Base-by-base conservation (phyloP, 2,113 vertebrate genomes). In the Onychostruthus taczanowskii region DNA sequence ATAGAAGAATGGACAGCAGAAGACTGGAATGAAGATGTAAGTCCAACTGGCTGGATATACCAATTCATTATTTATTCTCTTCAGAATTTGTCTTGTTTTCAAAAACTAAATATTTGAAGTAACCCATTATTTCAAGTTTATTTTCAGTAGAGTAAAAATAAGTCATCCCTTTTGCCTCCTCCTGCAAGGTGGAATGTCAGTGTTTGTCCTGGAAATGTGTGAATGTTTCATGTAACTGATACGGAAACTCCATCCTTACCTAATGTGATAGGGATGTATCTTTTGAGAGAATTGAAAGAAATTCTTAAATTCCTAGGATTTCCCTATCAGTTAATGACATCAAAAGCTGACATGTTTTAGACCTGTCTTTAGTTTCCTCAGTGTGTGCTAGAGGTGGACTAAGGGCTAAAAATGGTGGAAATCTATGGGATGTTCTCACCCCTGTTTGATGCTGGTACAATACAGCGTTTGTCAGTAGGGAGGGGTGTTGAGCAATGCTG, bases 1-100 rank as follows among this genome's bases (percentile, higher is more conserved):
- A 58, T 98, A 84, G 99, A 99, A 90, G 99, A 99, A 72, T 99
- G 99, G 99, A 98, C 98, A 75, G 94, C 99, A 43, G 99, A 99
- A 93, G 99, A 99, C 84, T 99, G 99, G 99, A 99, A 98, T 96
- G 99, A 99, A 98, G 99, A 99, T 97, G 99, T 99, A 97, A 98
- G 98, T 97, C 28, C 87, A 33, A 41, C 30, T 52, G 37, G 9
- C 64, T 81, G 61, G 10, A 16, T 62, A 63, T 59, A 33, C 23
- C 3, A 3, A 11, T 20, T 68, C 13, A 16, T 74, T 52, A 49
- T 67, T 94, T 53, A 43, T 20, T 49, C 13, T 88, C 53, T 68
- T 27, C 55, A 63, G 21, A 64, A 7, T 77, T 39, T 62, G 11
- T n/a, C 2, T 61, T 69, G 49, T 74, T 68, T 86, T 37, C n/a